Evolutionary conservation across 2,888 invertebrate species (phyloP), one percentile per base, ranked within the genome.

Genomic region (Mycalesis mineus): DNA sequence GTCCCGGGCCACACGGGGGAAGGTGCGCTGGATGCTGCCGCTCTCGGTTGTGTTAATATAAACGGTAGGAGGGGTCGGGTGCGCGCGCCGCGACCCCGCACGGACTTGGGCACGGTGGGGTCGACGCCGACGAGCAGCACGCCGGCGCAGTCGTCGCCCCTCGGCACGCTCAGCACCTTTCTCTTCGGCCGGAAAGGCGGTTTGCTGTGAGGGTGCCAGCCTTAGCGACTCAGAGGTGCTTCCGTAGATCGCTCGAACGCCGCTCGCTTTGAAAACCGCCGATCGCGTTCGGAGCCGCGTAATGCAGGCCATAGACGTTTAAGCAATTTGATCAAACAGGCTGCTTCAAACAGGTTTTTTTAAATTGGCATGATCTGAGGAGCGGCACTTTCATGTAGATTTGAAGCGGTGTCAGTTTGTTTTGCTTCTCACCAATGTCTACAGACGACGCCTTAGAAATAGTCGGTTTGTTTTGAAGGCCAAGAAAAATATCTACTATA

Each of bases 111-210:
- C 66, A 81, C 91, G 74, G 79, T 91, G 65, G 74, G 84, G 70
- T 11, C 74, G 76, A 57, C 65, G 66, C 7, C 74, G 77, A 52
- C 68, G 69, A 51, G 71, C 62, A 44, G 66, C 50, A 74, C 75
- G 63, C 75, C 80, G 65, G 66, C 69, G 47, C 64, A 82, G 70
- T 69, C 80, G 60, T 74, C 83, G 79, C 70, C 93, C 51, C 90
- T 96, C 36, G 96, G 96, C 57, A 95, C 95, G 44, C 92, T 95
- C 64, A 95, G 95, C 83, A 93, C 94, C 58, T 85, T 95, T 70
- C 88, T 96, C 51, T 96, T 96, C 81, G 96, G 96, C 37, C 91
- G 96, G 62, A 96, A 96, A 75, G 96, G 96, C 51, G 96, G 96
- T 53, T 91, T 96, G 69, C 92, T 96, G 62, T 88, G 59, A 58